Evolutionary conservation across 2,888 invertebrate species (phyloP).

Genomic region (Argynnis bischoffii): DNA sequence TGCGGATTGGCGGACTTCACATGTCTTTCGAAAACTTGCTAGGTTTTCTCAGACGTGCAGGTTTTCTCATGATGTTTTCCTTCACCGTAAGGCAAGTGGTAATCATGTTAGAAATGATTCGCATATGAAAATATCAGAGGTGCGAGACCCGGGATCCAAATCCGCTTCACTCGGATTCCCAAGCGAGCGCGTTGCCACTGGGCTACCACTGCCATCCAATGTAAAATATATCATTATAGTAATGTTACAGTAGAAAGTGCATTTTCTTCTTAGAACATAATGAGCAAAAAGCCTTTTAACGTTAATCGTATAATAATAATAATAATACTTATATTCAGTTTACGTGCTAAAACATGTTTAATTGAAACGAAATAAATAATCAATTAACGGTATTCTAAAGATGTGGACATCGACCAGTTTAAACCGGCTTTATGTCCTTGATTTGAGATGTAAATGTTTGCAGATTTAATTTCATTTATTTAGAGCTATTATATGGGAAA

Average conservation of each 20-base stretch:
- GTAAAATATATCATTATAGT: no score
- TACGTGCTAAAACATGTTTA: conserved; percentile 32
- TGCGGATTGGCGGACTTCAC: no score
- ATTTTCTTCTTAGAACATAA: conserved; percentile 4
- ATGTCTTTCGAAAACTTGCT: no score
- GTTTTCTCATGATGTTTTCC: no score
- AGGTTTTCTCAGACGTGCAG: no score
- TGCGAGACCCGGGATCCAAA: no score
- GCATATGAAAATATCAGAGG: no score
- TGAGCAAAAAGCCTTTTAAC: conserved; percentile 21
- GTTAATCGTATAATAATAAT: not conserved
- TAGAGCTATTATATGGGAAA: not conserved
- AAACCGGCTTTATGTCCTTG: conserved; percentile 44
- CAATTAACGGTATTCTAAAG: conserved; percentile 53
- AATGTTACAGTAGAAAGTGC: not conserved
- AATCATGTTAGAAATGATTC: no score
- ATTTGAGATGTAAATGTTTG: conserved; percentile 28
- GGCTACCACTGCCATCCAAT: no score
- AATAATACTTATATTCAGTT: not conserved
- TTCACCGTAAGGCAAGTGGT: no score
- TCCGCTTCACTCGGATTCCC: no score
- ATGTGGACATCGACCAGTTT: conserved; percentile 50
- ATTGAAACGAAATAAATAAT: conserved; percentile 51
- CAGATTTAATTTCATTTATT: conserved; percentile 11
- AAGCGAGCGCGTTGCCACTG: no score